Evolutionary conservation across 2,888 invertebrate genomes (phyloP).

Genomic region (Drosophila percnosoma): DNA sequence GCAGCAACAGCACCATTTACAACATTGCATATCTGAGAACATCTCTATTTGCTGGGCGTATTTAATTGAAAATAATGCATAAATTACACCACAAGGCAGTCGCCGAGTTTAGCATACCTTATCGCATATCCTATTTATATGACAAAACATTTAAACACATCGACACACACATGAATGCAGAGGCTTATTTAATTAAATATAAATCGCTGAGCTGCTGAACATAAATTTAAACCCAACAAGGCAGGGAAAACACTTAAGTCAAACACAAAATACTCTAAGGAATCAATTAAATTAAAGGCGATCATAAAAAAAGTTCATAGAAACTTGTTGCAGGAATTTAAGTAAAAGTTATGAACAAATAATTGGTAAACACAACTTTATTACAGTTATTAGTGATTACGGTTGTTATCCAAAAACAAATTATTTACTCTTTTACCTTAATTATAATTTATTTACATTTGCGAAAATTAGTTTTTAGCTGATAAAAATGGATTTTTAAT

Average conservation of each 20-base stretch:
- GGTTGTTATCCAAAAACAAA: background rate
- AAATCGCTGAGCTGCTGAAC: constrained; percentile 66
- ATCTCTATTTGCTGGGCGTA: constrained; percentile 41
- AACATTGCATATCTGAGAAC: constrained; percentile 7
- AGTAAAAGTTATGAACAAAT: background rate
- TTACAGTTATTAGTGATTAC: background rate
- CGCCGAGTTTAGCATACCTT: constrained; percentile 59
- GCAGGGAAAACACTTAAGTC: constrained; percentile 5
- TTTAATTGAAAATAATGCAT: constrained; percentile 75
- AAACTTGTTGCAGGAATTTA: too few relatives aligned
- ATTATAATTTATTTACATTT: background rate
- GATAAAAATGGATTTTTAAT: background rate
- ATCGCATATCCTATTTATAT: constrained; percentile 74
- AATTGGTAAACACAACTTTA: background rate
- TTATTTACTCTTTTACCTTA: background rate
- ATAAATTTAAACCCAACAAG: constrained; percentile 66
- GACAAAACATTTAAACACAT: constrained; percentile 47
- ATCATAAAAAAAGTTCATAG: too few relatives aligned
- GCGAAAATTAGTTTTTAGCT: background rate
- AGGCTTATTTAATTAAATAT: constrained; percentile 72
- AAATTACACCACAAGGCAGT: constrained; percentile 65
- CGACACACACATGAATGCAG: constrained; percentile 8
- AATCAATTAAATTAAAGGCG: background rate
- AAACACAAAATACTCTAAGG: constrained; percentile 29
- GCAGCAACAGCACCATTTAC: constrained; percentile 5